Percentiles rank a stretch among this genome's conserved stretches.
Conservation (phyloP, 2,797 vertebrate genomes). For the Pseudochirops corinnae region DNA sequence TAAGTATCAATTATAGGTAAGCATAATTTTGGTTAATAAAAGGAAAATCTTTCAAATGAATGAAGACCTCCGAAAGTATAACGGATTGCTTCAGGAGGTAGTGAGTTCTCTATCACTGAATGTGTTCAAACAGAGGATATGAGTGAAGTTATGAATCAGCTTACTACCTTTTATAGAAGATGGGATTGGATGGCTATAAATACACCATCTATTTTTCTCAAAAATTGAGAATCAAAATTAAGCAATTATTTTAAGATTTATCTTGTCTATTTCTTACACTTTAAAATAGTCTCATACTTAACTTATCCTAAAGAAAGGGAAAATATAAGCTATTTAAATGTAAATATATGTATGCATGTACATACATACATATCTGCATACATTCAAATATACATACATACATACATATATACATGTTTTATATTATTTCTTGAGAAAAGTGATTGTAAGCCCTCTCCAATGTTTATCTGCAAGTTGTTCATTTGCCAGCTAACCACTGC, state of each 20-base stretch:
- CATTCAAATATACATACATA: too few relatives aligned
- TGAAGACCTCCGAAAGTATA: not conserved
- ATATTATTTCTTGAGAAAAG: not conserved
- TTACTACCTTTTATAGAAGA: not conserved
- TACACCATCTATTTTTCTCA: not conserved
- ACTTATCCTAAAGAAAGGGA: not conserved
- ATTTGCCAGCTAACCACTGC: not conserved
- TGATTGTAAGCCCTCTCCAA: conserved; percentile 5
- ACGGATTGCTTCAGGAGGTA: not conserved
- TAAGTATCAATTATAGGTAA: not conserved
- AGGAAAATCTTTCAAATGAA: not conserved
- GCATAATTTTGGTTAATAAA: not conserved
- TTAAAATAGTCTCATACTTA: not conserved
- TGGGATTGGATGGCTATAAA: not conserved
- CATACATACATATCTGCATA: not conserved
- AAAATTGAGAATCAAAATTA: not conserved
- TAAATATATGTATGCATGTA: not conserved
- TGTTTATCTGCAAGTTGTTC: not conserved
- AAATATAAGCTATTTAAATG: not conserved
- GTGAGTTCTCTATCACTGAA: not conserved
- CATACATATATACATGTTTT: not conserved
- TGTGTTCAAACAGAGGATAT: not conserved
- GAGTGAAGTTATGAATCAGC: not conserved
- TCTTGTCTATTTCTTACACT: not conserved
- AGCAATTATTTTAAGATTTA: not conserved